A percentile compares a stretch with the other conserved stretches of the same genome.
Conservation (phyloP, 1,140 invertebrate species). For the Melanaphis sacchari region DNA sequence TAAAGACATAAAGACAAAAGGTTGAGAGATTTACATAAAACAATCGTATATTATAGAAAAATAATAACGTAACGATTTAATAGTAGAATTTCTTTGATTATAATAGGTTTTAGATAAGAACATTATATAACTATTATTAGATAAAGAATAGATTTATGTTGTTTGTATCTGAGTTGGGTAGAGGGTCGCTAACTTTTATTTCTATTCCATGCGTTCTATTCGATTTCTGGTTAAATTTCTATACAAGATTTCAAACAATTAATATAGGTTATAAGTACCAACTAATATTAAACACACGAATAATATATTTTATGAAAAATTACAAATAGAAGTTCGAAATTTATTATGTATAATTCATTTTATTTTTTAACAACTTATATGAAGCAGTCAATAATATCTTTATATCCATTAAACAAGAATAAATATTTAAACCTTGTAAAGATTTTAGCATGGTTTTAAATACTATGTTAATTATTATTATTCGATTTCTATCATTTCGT, state of each 20-base stretch:
- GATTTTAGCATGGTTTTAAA: background rate
- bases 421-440: constrained; percentile 4
- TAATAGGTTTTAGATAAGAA: background rate
- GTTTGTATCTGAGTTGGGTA: too few species aligned
- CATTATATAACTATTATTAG: too few species aligned
- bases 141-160: too few species aligned
- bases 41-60: background rate
- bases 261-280: background rate
- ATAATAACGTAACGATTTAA: background rate
- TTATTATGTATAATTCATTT: background rate
- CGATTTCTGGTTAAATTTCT: too few species aligned
- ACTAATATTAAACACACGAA: background rate
- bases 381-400: background rate
- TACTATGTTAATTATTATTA: constrained; percentile 37
- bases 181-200: background rate
- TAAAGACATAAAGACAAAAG: background rate
- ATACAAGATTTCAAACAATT: background rate
- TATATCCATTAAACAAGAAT: background rate
- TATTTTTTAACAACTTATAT: background rate
- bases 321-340: background rate
- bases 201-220: background rate
- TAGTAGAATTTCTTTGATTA: background rate
- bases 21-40: background rate
- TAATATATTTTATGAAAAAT: background rate
- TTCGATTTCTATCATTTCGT: background rate